Conservation (phyloP, 2,888 invertebrate species). For the Drosophila infuscata region DNA sequence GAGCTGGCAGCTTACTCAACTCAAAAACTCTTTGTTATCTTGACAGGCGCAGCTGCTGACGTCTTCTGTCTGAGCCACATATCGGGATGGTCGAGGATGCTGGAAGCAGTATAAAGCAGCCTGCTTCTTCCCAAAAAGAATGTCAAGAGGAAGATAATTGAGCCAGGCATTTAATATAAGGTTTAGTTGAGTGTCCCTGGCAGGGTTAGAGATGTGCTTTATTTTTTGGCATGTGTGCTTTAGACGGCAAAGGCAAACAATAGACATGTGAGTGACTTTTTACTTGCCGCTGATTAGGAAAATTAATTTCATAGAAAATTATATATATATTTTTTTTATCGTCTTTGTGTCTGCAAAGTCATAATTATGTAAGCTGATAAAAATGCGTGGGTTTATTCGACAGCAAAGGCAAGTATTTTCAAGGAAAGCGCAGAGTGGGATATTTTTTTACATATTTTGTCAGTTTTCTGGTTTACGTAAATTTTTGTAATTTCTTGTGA, state of each 20-base stretch:
- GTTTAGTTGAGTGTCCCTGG: constrained; percentile 4
- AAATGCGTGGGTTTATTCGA: not conserved
- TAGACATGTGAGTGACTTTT: constrained; percentile 72
- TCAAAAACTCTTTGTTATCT: constrained; percentile 70
- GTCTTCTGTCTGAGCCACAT: constrained; percentile 42
- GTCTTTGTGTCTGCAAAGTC: constrained; percentile 17
- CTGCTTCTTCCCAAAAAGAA: constrained; percentile 51
- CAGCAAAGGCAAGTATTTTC: constrained; percentile 13
- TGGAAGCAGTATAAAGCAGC: constrained; percentile 57
- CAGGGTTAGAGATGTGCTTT: not conserved
- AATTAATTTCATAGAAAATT: constrained; percentile 75
- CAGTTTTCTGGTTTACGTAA: not conserved
- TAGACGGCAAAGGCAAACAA: constrained; percentile 59
- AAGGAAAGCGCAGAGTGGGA: not conserved
- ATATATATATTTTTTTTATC: constrained; percentile 24
- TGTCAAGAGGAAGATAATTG: constrained; percentile 73
- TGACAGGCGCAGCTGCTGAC: constrained; percentile 69
- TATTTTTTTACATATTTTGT: not conserved
- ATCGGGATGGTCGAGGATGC: constrained; percentile 28
- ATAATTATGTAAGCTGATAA: constrained; percentile 22
- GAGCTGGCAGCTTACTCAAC: constrained; percentile 37
- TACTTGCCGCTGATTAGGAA: constrained; percentile 63
- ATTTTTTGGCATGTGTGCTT: constrained; percentile 43
- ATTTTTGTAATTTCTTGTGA: not conserved
- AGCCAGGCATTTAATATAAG: constrained; percentile 65